These are phyloP conservation scores for Neoascia interrupta DNA, from an alignment of 2,888 invertebrate species.

Conservation along the genomic window DNA sequence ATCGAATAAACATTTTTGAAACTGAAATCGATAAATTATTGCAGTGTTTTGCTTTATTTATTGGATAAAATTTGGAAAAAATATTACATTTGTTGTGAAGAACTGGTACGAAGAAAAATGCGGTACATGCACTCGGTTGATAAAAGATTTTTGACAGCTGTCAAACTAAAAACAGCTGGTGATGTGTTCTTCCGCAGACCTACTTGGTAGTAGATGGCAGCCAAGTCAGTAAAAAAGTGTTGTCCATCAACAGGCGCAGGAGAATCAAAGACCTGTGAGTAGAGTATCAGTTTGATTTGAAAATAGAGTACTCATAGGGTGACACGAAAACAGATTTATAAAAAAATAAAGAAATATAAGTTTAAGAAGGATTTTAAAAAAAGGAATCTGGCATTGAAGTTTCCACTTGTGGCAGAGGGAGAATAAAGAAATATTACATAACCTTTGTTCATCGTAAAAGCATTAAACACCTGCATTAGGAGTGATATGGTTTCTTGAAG, in stretches of 20 bases:
- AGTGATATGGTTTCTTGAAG: no score
- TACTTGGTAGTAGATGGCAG: background rate
- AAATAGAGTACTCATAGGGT: no score
- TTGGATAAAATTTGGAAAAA: conserved; percentile 18
- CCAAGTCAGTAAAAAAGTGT: background rate
- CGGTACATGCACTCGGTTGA: conserved; percentile 27
- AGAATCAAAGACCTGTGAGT: no score
- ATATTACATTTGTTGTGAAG: conserved; percentile 40
- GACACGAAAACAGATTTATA: no score
- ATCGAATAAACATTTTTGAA: conserved; percentile 45
- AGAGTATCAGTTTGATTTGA: no score
- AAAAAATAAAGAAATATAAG: no score
- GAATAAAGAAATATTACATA: no score
- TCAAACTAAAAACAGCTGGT: conserved; percentile 28
- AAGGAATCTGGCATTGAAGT: no score
- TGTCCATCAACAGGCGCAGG: conserved; percentile 5
- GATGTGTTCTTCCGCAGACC: background rate
- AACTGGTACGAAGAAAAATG: conserved; percentile 34
- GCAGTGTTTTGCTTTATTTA: conserved; percentile 20
- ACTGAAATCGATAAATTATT: conserved; percentile 8
- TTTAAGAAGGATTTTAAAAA: no score
- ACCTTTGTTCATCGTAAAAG: no score
- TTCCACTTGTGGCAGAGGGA: no score
- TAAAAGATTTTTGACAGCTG: conserved; percentile 33
- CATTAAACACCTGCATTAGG: no score